Evolutionary conservation across 2,888 invertebrate species (phyloP).

Genomic region (Andrena flavipes): DNA sequence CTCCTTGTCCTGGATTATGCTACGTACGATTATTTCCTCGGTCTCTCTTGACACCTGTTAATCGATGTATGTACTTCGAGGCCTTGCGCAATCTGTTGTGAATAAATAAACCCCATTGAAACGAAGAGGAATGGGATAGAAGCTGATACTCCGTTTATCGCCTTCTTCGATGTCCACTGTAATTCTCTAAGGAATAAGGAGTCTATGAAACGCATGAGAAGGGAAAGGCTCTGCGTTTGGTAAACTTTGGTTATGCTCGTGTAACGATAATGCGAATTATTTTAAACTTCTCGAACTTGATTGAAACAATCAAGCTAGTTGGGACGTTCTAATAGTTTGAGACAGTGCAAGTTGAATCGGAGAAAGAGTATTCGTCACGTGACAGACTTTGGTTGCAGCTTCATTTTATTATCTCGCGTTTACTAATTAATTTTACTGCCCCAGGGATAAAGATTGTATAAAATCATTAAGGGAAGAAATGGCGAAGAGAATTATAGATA

Average conservation of each 20-base stretch:
- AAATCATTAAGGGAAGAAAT: constrained; percentile 4
- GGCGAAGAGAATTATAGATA: background rate
- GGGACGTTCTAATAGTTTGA: background rate
- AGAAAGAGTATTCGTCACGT: background rate
- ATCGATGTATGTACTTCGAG: constrained; percentile 23
- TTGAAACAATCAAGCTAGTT: background rate
- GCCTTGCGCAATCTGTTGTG: constrained; percentile 37
- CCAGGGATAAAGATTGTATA: constrained; percentile 8
- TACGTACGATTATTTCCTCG: background rate
- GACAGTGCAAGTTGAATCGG: background rate
- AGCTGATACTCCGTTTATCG: background rate
- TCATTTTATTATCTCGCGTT: constrained; percentile 11
- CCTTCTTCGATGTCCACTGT: background rate
- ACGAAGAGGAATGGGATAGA: background rate
- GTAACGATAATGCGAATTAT: too few relatives aligned
- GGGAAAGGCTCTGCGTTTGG: background rate
- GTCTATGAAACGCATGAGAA: background rate
- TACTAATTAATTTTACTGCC: background rate
- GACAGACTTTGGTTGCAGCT: too few relatives aligned
- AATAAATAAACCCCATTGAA: constrained; percentile 39
- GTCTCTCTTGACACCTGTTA: background rate
- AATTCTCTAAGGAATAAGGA: constrained; percentile 6
- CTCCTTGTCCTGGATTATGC: background rate
- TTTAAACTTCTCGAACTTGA: background rate
- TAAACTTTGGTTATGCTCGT: too few relatives aligned